Evolutionary conservation across 2,797 vertebrate genomes (phyloP).

Genomic region (Acestrorhynchus altus): DNA sequence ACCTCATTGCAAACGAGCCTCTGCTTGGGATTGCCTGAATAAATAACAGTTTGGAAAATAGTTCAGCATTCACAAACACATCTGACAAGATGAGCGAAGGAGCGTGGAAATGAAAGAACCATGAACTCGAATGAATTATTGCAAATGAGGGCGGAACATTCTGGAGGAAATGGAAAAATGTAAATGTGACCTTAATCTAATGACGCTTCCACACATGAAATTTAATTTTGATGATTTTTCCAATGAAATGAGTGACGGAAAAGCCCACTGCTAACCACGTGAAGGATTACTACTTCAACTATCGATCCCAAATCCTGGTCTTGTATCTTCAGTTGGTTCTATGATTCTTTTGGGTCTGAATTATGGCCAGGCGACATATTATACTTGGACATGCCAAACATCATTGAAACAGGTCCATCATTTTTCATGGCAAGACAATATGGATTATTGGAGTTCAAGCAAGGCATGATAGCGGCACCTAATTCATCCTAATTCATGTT

Average conservation of each 20-base stretch:
- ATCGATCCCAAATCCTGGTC: not conserved
- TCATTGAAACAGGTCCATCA: too few species aligned
- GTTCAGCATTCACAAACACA: not conserved
- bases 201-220: not conserved
- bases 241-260: not conserved
- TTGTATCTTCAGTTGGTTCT: not conserved
- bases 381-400: too few species aligned
- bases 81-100: not conserved
- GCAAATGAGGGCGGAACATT: not conserved
- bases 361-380: too few species aligned
- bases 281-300: not conserved
- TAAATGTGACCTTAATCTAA: conserved; percentile 1
- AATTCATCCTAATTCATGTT: too few species aligned
- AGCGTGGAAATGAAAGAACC: not conserved
- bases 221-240: not conserved
- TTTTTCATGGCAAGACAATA: too few species aligned
- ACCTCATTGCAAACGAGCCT: not conserved
- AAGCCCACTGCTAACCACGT: not conserved
- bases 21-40: not conserved
- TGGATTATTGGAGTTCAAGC: too few species aligned
- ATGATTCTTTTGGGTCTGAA: not conserved
- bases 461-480: too few species aligned
- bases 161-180: not conserved
- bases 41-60: not conserved
- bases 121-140: not conserved